These are phyloP conservation scores for Epinotia demarniana DNA, from an alignment of 2,888 invertebrate species.

Conservation along the genomic window DNA sequence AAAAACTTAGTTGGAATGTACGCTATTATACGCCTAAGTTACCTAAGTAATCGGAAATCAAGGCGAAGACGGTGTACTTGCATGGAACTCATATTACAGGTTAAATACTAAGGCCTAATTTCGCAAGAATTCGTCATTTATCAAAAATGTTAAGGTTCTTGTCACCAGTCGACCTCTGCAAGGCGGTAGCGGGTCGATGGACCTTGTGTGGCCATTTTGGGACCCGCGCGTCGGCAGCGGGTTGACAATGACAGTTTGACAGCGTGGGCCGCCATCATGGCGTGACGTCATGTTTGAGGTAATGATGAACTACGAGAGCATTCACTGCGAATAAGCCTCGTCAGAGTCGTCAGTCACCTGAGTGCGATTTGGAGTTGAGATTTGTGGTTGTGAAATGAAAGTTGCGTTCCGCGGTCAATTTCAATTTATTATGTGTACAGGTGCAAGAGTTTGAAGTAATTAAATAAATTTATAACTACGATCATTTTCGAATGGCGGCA, in stretches of 20 bases:
- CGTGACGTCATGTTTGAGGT: background rate
- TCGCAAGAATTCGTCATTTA: slow-evolving; percentile 1
- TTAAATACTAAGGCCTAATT: background rate
- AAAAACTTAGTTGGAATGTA: no score
- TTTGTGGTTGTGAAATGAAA: no score
- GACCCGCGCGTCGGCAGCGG: slow-evolving; percentile 22
- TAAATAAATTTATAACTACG: no score
- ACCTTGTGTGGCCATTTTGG: slow-evolving; percentile 62
- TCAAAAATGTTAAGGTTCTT: slow-evolving; percentile 17
- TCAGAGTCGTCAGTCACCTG: background rate
- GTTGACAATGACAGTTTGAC: slow-evolving; percentile 26
- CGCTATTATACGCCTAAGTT: no score
- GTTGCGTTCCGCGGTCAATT: no score
- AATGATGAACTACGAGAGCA: background rate
- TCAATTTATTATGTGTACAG: no score
- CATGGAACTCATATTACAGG: no score
- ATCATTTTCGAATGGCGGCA: no score
- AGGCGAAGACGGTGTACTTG: no score
- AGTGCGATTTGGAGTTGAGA: background rate
- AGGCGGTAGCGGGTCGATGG: slow-evolving; percentile 58
- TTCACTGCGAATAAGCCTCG: background rate
- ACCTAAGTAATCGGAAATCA: no score
- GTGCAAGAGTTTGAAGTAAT: no score
- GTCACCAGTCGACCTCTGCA: slow-evolving; percentile 27
- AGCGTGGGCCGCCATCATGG: slow-evolving; percentile 22